phyloP scores from a whole-genome alignment of 2,888 invertebrate species.

The Pogonocherus hispidulus region DNA sequence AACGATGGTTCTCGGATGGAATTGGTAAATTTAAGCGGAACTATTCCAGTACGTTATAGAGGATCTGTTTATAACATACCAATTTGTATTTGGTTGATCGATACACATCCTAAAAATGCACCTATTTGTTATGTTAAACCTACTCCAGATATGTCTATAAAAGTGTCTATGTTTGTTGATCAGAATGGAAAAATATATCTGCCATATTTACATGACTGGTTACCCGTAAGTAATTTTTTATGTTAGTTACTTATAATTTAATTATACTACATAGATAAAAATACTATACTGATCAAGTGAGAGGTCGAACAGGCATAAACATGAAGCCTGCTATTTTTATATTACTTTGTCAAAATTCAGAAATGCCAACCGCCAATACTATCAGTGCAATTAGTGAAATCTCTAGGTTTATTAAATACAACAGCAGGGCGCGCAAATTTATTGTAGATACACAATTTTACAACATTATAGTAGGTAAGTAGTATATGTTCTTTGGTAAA shows the following conservation, averaged over 20 bases:
- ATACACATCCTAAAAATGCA: slow-evolving; percentile 96
- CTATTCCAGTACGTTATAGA: slow-evolving; percentile 93
- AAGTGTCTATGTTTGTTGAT: slow-evolving; percentile 94
- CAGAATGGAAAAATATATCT: slow-evolving; percentile 95
- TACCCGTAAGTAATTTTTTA: slow-evolving; percentile 76
- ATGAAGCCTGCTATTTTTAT: too few relatives aligned
- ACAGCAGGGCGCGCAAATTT: too few relatives aligned
- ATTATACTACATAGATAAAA: not conserved
- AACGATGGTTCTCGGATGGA: slow-evolving; percentile 89
- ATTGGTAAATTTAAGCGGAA: slow-evolving; percentile 88
- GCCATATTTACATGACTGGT: slow-evolving; percentile 97
- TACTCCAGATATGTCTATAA: slow-evolving; percentile 95
- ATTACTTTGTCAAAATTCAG: too few relatives aligned
- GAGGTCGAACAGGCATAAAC: too few relatives aligned
- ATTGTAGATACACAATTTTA: too few relatives aligned
- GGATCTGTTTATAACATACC: slow-evolving; percentile 95
- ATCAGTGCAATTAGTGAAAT: too few relatives aligned
- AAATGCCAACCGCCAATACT: too few relatives aligned
- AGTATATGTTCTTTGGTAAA: too few relatives aligned
- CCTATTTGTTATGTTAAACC: slow-evolving; percentile 97
- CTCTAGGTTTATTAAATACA: too few relatives aligned
- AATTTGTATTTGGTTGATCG: slow-evolving; percentile 95
- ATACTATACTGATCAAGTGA: too few relatives aligned
- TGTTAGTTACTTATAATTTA: not conserved
- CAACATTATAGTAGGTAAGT: too few relatives aligned